A percentile compares a stretch with the other conserved stretches of the same genome.
Conservation (phyloP, 1,140 invertebrate genomes). For the Alviniconcha marisindica region DNA sequence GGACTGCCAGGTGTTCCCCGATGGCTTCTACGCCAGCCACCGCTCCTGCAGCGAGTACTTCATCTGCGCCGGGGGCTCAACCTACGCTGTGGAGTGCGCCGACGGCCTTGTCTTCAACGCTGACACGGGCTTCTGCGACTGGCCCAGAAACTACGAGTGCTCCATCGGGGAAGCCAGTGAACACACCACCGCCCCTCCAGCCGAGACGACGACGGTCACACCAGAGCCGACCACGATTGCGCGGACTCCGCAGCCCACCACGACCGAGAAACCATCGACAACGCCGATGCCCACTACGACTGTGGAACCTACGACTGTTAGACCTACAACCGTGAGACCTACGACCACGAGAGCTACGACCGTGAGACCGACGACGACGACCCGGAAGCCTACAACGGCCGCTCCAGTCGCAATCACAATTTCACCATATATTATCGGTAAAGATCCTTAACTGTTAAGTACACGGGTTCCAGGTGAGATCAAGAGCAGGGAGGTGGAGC, state of each 20-base stretch:
- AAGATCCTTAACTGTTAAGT: too few relatives aligned
- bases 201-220: background rate
- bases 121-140: conserved; percentile 43
- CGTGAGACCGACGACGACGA: background rate
- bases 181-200: background rate
- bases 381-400: background rate
- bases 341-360: too few relatives aligned
- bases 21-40: conserved; percentile 51
- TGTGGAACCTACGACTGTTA: background rate
- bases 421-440: too few relatives aligned
- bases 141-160: conserved; percentile 41
- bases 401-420: background rate
- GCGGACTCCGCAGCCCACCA: background rate
- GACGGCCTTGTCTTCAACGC: conserved; percentile 48
- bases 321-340: too few relatives aligned
- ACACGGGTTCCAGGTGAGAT: too few relatives aligned
- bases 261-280: background rate
- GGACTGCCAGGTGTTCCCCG: conserved; percentile 37
- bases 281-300: background rate
- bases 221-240: background rate
- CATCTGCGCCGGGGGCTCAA: conserved; percentile 40
- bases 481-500: too few relatives aligned
- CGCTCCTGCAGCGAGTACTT: conserved; percentile 42
- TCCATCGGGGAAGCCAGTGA: background rate
- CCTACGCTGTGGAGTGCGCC: conserved; percentile 39